Evolutionary conservation across 2,888 invertebrate genomes (phyloP).

Genomic region (Andrena marginata): DNA sequence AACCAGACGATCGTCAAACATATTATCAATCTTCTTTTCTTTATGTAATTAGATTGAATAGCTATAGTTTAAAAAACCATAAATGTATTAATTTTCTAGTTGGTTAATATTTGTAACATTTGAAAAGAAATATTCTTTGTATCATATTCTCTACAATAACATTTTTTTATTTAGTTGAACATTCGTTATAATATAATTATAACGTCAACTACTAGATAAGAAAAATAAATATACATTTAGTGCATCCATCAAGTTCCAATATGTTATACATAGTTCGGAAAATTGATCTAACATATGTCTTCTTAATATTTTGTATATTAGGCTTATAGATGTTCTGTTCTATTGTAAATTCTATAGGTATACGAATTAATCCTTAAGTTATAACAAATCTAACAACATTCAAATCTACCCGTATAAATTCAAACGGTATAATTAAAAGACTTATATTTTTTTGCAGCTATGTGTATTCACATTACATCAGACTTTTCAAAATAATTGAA

Average conservation of each 20-base stretch:
- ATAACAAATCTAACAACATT: constrained; percentile 43
- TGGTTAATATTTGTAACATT: neutral
- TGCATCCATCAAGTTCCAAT: constrained; percentile 37
- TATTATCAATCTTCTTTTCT: too few species aligned
- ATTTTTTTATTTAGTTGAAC: constrained; percentile 46
- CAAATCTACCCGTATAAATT: constrained; percentile 27
- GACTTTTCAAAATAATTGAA: neutral
- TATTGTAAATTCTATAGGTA: constrained; percentile 2
- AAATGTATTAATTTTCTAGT: too few species aligned
- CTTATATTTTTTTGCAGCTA: neutral
- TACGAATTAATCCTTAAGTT: constrained; percentile 18
- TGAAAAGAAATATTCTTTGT: neutral
- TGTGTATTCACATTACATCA: neutral
- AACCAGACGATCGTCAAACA: too few species aligned
- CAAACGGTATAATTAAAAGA: neutral
- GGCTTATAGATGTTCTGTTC: constrained; percentile 20
- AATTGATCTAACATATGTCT: constrained; percentile 12
- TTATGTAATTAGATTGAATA: too few species aligned
- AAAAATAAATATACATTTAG: constrained; percentile 73
- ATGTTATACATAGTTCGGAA: neutral
- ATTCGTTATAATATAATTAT: constrained; percentile 16
- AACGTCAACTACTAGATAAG: constrained; percentile 59
- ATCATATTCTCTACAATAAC: constrained; percentile 1
- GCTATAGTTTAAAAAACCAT: too few species aligned
- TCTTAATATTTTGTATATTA: constrained; percentile 21